phyloP scores from a whole-genome alignment of 1,140 invertebrate species.

The Atta colombica region DNA sequence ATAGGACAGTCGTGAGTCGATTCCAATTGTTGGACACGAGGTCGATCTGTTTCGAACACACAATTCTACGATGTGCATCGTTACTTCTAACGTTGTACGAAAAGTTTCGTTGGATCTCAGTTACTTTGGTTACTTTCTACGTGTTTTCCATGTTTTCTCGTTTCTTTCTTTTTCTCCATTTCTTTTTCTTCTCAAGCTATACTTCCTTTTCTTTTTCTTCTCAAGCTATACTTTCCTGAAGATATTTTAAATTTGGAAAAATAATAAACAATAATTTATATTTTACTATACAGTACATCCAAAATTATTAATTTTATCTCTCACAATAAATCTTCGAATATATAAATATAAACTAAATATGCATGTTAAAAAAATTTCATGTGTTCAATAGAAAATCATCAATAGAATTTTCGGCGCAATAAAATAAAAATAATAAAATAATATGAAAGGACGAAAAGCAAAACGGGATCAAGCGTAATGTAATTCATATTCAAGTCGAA shows the following conservation, averaged over 20 bases:
- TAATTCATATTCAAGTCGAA: slow-evolving; percentile 19
- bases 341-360: not conserved
- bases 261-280: not conserved
- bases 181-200: not conserved
- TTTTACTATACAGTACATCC: not conserved
- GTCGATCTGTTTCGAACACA: slow-evolving; percentile 3
- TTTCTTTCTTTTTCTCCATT: not conserved
- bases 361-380: not conserved
- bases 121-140: slow-evolving; percentile 29
- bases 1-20: slow-evolving; percentile 12
- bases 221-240: not conserved
- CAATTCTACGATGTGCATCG: slow-evolving; percentile 27
- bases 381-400: not conserved
- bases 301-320: not conserved
- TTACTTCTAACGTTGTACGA: slow-evolving; percentile 42
- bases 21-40: slow-evolving; percentile 23
- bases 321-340: too few species aligned
- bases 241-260: slow-evolving; percentile 2
- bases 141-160: not conserved
- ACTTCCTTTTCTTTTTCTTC: too few species aligned
- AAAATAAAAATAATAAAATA: slow-evolving; percentile 13
- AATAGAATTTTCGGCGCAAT: not conserved
- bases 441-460: not conserved
- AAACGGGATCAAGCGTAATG: not conserved
- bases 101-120: slow-evolving; percentile 41